Base-by-base conservation (phyloP, 2,113 vertebrate species). In the Riparia riparia region DNA sequence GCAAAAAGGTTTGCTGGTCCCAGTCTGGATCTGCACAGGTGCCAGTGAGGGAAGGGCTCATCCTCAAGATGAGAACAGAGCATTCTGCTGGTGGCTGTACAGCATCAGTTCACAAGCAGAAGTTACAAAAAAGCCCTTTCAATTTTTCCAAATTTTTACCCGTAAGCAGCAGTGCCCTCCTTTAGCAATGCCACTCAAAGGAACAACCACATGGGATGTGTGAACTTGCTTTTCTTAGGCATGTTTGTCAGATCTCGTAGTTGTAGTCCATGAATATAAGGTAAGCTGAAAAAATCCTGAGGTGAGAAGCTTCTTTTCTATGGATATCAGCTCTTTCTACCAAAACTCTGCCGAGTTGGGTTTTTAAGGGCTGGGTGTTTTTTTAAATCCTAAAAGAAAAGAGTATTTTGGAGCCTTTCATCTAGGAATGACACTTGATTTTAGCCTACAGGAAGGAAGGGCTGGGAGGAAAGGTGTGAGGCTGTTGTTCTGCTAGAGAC, bases 41-140 rank as follows among this genome's bases (percentile, higher is more conserved):
- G 58, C 45, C 1, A 5, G 28, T 0, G 1, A 8, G 58, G 73
- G 53, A 19, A 34, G 41, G 16, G 5, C 16, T 56, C 0, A 0
- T 56, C 17, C 70, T 51, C 1, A 1, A 4, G 53, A 1, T 9
- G 4, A 8, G 47, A 17, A 28, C 58, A 45, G 76, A 51, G 34
- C 0, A 2, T 31, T 29, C 29, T 63, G 63, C 39, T 34, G 53
- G n/a, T 12, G 50, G 4, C 13, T 58, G 28, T 12, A 26, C 34
- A 11, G 2, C 26, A 4, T 3, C 57, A 9, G 13, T 2, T 45
- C 41, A 15, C 64, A 45, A 16, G 5, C 17, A 19, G 12, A 0
- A 22, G 17, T 10, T 37, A 16, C 32, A 39, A 31, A 61, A 41
- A 73, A 82, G 3, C 12, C 42, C 47, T 70, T 70, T n/a, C 45